These are phyloP conservation scores for Drosophila miranda DNA, from an alignment of 1,140 invertebrate genomes.

Conservation along the genomic window DNA sequence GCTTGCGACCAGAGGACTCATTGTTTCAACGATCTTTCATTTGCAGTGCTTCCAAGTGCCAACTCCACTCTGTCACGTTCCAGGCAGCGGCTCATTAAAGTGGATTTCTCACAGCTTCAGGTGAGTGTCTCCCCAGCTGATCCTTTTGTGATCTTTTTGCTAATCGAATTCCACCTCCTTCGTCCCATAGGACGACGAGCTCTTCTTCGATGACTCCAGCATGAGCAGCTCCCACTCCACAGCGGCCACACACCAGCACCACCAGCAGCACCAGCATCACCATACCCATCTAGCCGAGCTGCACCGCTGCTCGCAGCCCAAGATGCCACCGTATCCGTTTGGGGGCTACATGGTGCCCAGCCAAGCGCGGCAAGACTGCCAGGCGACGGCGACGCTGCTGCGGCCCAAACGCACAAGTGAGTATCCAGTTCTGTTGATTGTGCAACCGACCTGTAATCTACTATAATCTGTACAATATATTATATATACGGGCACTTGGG, in stretches of 20 bases:
- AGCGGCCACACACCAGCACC: slow-evolving; percentile 36
- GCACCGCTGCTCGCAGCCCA: slow-evolving; percentile 75
- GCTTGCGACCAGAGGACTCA: slow-evolving; percentile 27
- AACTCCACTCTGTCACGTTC: slow-evolving; percentile 73
- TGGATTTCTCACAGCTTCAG: slow-evolving; percentile 86
- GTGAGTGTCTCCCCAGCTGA: slow-evolving; percentile 66
- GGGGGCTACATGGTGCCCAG: slow-evolving; percentile 71
- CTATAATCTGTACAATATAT: slow-evolving; percentile 21
- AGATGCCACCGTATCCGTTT: slow-evolving; percentile 80
- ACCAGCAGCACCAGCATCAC: slow-evolving; percentile 25
- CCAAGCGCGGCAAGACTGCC: slow-evolving; percentile 46
- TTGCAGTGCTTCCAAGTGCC: slow-evolving; percentile 78
- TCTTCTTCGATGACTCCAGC: slow-evolving; percentile 74
- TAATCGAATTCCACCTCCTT: not conserved
- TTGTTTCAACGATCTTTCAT: slow-evolving; percentile 23
- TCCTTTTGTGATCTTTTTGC: not conserved
- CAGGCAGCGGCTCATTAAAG: slow-evolving; percentile 86
- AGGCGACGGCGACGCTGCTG: slow-evolving; percentile 41
- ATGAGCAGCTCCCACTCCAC: slow-evolving; percentile 60
- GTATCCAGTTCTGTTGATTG: slow-evolving; percentile 45
- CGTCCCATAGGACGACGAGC: slow-evolving; percentile 65
- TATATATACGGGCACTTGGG: slow-evolving; percentile 17
- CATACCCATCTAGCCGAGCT: slow-evolving; percentile 51
- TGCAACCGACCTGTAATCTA: slow-evolving; percentile 8
- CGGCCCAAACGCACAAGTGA: slow-evolving; percentile 80